A percentile compares a stretch with the other conserved stretches of the same genome.
phyloP scores from a whole-genome alignment of 1,140 invertebrate species.

The Galleria mellonella region DNA sequence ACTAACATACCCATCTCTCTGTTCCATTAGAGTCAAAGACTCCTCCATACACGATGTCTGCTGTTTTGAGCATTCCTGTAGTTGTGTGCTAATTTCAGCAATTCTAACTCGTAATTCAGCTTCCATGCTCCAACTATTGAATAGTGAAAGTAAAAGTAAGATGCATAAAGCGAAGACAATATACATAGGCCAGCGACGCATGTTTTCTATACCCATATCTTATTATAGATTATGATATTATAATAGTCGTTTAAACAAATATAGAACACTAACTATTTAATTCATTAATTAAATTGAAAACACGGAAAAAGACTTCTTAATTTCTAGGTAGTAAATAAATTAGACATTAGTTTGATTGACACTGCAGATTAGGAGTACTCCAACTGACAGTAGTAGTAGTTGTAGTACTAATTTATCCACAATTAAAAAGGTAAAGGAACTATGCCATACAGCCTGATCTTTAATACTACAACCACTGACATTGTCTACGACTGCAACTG shows the following conservation, averaged over 20 bases:
- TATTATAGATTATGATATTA: not conserved
- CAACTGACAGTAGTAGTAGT: no score
- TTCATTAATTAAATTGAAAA: not conserved
- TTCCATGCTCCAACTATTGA: conserved; percentile 62
- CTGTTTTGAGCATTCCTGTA: conserved; percentile 58
- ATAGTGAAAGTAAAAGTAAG: conserved; percentile 60
- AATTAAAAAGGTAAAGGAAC: no score
- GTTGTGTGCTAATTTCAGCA: conserved; percentile 44
- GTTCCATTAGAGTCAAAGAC: conserved; percentile 45
- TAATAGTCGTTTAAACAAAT: not conserved
- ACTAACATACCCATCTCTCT: conserved; percentile 40
- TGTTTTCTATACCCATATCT: conserved; percentile 67
- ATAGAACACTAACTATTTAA: not conserved
- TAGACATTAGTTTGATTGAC: no score
- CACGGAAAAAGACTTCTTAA: no score
- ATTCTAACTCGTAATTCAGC: conserved; percentile 55
- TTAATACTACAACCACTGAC: no score
- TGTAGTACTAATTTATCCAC: no score
- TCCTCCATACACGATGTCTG: conserved; percentile 59
- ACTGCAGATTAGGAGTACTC: no score
- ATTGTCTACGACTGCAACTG: no score
- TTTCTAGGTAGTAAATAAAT: no score
- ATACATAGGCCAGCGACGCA: conserved; percentile 68
- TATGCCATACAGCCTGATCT: no score
- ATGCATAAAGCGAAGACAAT: conserved; percentile 57